Percentiles rank a stretch among this genome's conserved stretches.
Conservation (phyloP, 2,113 vertebrate genomes). For the Alethe diademata region DNA sequence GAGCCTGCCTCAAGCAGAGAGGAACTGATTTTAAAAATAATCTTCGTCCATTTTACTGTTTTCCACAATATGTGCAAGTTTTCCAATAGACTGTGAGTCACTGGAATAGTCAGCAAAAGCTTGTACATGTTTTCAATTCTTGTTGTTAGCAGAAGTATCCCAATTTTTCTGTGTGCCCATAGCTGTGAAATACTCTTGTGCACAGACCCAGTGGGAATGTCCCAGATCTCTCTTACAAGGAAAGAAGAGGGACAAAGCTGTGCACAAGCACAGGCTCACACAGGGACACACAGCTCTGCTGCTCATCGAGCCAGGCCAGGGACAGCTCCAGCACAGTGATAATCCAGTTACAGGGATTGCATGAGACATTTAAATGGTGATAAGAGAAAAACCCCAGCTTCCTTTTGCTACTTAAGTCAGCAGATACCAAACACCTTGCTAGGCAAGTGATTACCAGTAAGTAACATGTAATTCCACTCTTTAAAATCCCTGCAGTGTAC, state of each 20-base stretch:
- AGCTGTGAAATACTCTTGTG: background rate
- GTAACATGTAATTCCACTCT: constrained; percentile 13
- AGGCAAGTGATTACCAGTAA: constrained; percentile 24
- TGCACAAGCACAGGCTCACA: background rate
- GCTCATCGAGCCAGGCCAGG: background rate
- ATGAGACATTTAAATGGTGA: background rate
- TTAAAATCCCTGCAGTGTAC: background rate
- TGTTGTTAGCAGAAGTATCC: background rate
- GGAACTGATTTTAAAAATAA: background rate
- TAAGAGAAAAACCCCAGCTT: background rate
- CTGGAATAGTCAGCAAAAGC: background rate
- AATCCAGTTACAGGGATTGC: constrained; percentile 43
- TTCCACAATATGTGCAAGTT: background rate
- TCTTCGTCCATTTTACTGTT: background rate
- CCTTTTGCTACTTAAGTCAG: background rate
- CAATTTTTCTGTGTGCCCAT: background rate
- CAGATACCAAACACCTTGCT: constrained; percentile 18
- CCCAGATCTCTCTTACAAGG: background rate
- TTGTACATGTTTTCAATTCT: background rate
- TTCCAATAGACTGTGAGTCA: background rate
- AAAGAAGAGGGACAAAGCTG: background rate
- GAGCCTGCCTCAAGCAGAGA: background rate
- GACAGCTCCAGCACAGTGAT: background rate
- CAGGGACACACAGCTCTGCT: background rate
- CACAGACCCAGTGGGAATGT: background rate